Evolutionary conservation across 2,113 vertebrate genomes (phyloP).

Genomic region (human (Homo sapiens)): DNA sequence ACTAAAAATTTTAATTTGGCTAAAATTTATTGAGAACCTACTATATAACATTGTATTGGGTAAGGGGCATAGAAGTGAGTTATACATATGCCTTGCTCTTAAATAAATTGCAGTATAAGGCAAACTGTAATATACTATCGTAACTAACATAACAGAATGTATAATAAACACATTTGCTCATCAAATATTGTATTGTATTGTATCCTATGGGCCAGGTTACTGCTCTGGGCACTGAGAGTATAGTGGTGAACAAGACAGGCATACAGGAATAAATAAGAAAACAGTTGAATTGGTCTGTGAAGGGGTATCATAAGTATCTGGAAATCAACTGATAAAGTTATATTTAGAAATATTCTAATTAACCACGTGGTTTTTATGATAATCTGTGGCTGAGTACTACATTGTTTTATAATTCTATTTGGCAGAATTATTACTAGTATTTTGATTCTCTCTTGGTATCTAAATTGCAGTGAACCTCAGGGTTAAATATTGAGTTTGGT

Average conservation of each 20-base stretch:
- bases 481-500: constrained; percentile 38
- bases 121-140: background rate
- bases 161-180: background rate
- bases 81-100: background rate
- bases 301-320: background rate
- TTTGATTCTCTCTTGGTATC: constrained; percentile 33
- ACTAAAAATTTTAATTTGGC: background rate
- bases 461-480: constrained; percentile 47
- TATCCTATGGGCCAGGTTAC: background rate
- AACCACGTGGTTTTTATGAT: background rate
- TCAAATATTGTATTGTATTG: background rate
- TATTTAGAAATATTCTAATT: background rate
- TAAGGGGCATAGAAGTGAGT: background rate
- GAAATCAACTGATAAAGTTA: background rate
- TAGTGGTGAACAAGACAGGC: background rate
- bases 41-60: background rate
- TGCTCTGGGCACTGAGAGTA: background rate
- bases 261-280: background rate
- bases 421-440: constrained; percentile 28
- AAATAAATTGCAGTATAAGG: background rate
- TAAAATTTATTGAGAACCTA: constrained; percentile 28
- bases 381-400: background rate
- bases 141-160: background rate
- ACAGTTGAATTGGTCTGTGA: background rate
- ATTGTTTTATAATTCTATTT: constrained; percentile 10